Conservation (phyloP, 2,797 vertebrate genomes). For the Sebastes iracundus region DNA sequence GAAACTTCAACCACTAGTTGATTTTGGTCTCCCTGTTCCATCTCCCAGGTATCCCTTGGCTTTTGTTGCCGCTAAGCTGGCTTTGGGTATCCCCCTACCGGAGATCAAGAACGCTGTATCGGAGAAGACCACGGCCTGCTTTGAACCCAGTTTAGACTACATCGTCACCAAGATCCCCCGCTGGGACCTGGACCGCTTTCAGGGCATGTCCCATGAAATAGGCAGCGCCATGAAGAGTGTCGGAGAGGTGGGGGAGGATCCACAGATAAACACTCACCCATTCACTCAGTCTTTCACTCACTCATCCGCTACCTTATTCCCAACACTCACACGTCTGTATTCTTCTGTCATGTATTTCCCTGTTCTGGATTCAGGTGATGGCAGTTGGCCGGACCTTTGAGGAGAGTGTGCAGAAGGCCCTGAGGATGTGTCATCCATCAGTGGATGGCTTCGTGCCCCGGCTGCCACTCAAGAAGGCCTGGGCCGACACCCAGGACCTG, state of each 20-base stretch:
- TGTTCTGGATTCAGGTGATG: slow-evolving; percentile 87
- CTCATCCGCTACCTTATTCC: background rate
- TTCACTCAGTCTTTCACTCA: background rate
- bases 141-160: slow-evolving; percentile 96
- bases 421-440: slow-evolving; percentile 95
- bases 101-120: slow-evolving; percentile 94
- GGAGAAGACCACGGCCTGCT: slow-evolving; percentile 93
- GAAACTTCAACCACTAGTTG: background rate
- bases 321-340: background rate
- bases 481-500: slow-evolving; percentile 83
- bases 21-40: background rate
- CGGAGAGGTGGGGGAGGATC: slow-evolving; percentile 86
- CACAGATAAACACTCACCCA: background rate
- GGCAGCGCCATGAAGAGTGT: slow-evolving; percentile 98
- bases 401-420: slow-evolving; percentile 95
- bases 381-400: slow-evolving; percentile 94
- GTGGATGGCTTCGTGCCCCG: slow-evolving; percentile 89
- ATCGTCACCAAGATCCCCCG: slow-evolving; percentile 95
- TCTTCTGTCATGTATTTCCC: background rate
- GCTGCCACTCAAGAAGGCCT: slow-evolving; percentile 91
- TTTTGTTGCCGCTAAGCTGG: slow-evolving; percentile 95
- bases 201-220: slow-evolving; percentile 87
- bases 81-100: slow-evolving; percentile 92
- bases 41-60: slow-evolving; percentile 90
- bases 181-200: slow-evolving; percentile 96